Base-by-base conservation (phyloP, 2,888 invertebrate genomes). In the Parapristionchus giblindavisi region DNA sequence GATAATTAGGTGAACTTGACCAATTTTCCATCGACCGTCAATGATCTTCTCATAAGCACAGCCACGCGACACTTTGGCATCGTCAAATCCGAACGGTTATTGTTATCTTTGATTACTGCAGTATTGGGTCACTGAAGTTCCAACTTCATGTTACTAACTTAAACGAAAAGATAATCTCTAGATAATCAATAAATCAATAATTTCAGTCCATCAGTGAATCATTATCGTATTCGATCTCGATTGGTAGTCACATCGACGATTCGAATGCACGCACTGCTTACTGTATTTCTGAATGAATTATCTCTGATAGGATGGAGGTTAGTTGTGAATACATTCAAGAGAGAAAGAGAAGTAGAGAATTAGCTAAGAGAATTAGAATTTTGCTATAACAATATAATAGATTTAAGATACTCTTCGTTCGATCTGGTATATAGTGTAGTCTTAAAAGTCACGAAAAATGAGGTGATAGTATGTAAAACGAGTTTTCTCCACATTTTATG, bases 281-380 rank as follows among this genome's bases (percentile, higher is more conserved):
- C 63, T 21, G 63, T 65, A 27, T 65, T 65, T 27, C 29, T 65
- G 2, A 65, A 65, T n/a, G 63, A 65, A 11, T 14, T 65, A 29
- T 65, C 63, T 8, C 27, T 65, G 27, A 65, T 65, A 29, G 63
- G 63, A 43, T 65, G 63, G 63, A 40, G 63, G 63, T 65, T n/a
- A n/a, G n/a, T n/a, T n/a, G n/a, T n/a, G n/a, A n/a, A n/a, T n/a
- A n/a, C n/a, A n/a, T n/a, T n/a, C n/a, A n/a, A n/a, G n/a, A n/a
- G n/a, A n/a, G n/a, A n/a, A n/a, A n/a, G n/a, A n/a, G n/a, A n/a
- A n/a, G n/a, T n/a, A n/a, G n/a, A n/a, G n/a, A n/a, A n/a, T n/a
- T n/a, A n/a, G n/a, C n/a, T n/a, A n/a, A n/a, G n/a, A n/a, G n/a
- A n/a, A n/a, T n/a, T n/a, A n/a, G n/a, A n/a, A n/a, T n/a, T n/a